Conservation (phyloP, 2,797 vertebrate genomes). For the Anableps anableps region DNA sequence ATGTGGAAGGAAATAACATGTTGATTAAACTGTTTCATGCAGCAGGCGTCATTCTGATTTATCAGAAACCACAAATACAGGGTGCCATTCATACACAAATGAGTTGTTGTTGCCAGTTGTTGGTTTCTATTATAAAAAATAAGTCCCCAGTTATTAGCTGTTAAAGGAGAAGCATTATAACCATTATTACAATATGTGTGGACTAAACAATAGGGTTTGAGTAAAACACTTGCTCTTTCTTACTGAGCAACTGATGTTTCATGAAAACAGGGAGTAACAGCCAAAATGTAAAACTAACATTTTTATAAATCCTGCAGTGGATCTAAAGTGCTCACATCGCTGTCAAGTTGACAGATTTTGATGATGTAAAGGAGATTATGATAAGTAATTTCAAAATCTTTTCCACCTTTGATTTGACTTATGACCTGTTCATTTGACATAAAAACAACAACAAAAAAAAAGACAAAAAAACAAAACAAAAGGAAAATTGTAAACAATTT, state of each 20-base stretch:
- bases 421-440: too few relatives aligned
- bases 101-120: conserved; percentile 2
- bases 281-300: background rate
- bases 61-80: conserved; percentile 11
- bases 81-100: conserved; percentile 34
- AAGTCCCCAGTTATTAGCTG: conserved; percentile 15
- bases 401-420: background rate
- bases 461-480: background rate
- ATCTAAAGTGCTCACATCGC: background rate
- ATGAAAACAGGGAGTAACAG: background rate
- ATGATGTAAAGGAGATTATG: background rate
- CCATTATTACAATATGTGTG: background rate
- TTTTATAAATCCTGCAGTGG: background rate
- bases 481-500: background rate
- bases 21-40: conserved; percentile 41
- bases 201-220: background rate
- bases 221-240: background rate
- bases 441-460: too few relatives aligned
- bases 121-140: conserved; percentile 8
- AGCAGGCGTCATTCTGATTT: conserved; percentile 30
- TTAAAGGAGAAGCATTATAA: conserved; percentile 1
- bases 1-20: conserved; percentile 36
- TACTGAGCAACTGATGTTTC: conserved; percentile 3
- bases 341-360: background rate
- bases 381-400: background rate